Conservation (phyloP, 1,140 invertebrate species). For the Anastrepha ludens region DNA sequence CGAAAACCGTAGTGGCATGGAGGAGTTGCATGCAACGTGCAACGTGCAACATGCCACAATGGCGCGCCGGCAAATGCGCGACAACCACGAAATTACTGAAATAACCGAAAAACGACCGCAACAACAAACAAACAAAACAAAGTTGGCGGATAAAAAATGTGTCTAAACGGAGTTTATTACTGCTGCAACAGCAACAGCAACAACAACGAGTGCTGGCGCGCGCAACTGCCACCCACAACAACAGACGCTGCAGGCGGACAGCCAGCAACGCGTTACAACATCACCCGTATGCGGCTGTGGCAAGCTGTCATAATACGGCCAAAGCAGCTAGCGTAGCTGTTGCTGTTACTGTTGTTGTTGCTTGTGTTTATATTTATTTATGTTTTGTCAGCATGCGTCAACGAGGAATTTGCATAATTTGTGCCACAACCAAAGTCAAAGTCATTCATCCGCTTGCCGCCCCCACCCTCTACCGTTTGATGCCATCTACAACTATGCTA, state of each 20-base stretch:
- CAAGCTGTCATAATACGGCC: constrained; percentile 23
- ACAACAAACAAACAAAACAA: neutral
- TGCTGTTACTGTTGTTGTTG: neutral
- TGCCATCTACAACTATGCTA: neutral
- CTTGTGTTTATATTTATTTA: constrained; percentile 26
- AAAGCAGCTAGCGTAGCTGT: neutral
- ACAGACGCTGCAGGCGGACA: neutral
- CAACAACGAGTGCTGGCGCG: neutral
- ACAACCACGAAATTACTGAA: constrained; percentile 44
- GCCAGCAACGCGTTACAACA: neutral
- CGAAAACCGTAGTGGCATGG: neutral
- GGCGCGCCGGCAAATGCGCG: constrained; percentile 25
- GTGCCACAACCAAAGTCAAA: constrained; percentile 55
- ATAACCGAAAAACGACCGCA: constrained; percentile 39
- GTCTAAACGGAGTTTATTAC: constrained; percentile 8
- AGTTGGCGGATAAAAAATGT: constrained; percentile 4
- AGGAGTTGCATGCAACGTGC: neutral
- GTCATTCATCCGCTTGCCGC: constrained; percentile 4
- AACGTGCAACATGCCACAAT: constrained; percentile 29
- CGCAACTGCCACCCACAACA: constrained; percentile 37
- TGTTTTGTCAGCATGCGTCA: constrained; percentile 45
- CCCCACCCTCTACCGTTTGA: neutral
- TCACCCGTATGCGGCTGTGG: neutral
- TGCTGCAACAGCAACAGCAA: neutral
- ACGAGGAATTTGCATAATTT: constrained; percentile 55